phyloP scores from a whole-genome alignment of 64 coral and sea anemone genomes.

The Catalaphyllia jardinei region DNA sequence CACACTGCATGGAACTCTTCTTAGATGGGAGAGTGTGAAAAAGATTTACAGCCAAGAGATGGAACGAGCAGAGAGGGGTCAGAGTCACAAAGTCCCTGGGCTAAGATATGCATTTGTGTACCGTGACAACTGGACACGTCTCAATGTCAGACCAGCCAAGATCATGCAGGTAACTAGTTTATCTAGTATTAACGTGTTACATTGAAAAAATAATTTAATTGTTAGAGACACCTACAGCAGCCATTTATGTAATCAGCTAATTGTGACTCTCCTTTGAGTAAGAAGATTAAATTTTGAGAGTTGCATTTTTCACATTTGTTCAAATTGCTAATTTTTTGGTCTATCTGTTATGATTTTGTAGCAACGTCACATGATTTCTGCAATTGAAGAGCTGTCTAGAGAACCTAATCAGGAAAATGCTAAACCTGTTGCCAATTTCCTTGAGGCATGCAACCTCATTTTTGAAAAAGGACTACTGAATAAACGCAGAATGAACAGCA shows the following conservation, averaged over 20 bases:
- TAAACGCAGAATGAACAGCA: neutral
- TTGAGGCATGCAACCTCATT: conserved; percentile 36
- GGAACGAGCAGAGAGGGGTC: neutral
- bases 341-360: neutral
- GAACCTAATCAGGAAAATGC: conserved; percentile 14
- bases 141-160: conserved; percentile 1
- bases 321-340: neutral
- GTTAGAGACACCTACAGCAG: too few relatives aligned
- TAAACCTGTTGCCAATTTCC: neutral
- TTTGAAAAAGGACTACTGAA: conserved; percentile 42
- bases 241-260: too few relatives aligned
- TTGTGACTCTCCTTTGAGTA: too few relatives aligned
- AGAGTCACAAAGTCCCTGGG: neutral
- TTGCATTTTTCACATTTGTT: neutral
- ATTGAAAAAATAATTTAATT: neutral
- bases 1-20: neutral
- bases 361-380: conserved; percentile 36
- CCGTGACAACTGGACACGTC: neutral
- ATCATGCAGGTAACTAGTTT: neutral
- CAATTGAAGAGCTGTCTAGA: neutral
- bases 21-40: conserved; percentile 2
- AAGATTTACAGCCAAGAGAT: conserved; percentile 8
- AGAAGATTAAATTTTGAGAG: too few relatives aligned
- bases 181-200: neutral
- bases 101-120: neutral